Percentiles rank a stretch among this genome's conserved stretches.
Evolutionary conservation across 2,797 vertebrate species (phyloP).

Genomic region (Channallabes apus): DNA sequence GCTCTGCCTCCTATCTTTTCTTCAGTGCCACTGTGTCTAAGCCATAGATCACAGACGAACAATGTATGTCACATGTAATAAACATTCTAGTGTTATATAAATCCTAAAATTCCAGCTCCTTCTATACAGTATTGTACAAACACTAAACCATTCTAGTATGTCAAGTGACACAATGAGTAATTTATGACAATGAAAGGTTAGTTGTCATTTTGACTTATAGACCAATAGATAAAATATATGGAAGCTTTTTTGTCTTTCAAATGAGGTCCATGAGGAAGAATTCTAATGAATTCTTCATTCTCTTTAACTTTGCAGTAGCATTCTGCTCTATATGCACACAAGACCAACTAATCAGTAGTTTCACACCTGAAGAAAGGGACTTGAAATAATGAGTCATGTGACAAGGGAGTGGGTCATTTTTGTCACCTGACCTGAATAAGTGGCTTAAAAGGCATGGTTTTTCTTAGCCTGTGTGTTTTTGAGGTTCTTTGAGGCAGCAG

Average conservation of each 20-base stretch:
- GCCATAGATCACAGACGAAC: too few relatives aligned
- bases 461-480: neutral
- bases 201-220: neutral
- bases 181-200: neutral
- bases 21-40: too few relatives aligned
- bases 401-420: neutral
- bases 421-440: neutral
- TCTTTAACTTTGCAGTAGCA: neutral
- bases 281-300: neutral
- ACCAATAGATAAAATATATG: neutral
- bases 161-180: neutral
- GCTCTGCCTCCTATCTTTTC: too few relatives aligned
- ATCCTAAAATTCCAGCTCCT: neutral
- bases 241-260: neutral
- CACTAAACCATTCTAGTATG: neutral
- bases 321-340: neutral
- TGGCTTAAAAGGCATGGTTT: neutral
- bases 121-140: neutral
- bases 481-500: neutral
- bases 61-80: neutral
- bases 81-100: neutral
- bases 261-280: too few relatives aligned
- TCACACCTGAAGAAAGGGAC: neutral
- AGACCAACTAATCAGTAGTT: neutral
- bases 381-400: slow-evolving; percentile 1